Conservation (phyloP, 2,888 invertebrate species). For the Abrostola triplasia region DNA sequence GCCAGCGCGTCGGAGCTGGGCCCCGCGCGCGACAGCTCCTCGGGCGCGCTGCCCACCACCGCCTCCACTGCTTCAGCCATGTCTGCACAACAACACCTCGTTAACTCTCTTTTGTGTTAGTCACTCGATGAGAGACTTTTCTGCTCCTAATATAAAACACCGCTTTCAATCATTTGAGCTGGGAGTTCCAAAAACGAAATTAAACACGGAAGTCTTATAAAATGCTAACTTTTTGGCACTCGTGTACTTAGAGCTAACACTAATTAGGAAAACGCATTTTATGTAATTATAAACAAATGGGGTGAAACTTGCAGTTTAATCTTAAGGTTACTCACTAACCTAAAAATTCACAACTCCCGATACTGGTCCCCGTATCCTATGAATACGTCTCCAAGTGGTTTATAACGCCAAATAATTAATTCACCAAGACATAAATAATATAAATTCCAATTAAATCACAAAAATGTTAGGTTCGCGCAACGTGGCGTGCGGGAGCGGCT, state of each 20-base stretch:
- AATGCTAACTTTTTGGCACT: slow-evolving; percentile 21
- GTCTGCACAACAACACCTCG: slow-evolving; percentile 55
- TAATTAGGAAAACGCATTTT: background rate
- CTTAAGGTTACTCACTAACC: slow-evolving; percentile 29
- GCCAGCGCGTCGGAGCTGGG: slow-evolving; percentile 74
- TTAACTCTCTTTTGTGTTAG: background rate
- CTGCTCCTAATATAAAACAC: background rate
- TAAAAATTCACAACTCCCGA: slow-evolving; percentile 11
- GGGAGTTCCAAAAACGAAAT: slow-evolving; percentile 13
- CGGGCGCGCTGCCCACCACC: slow-evolving; percentile 55
- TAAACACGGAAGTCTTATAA: slow-evolving; percentile 22
- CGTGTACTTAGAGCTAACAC: background rate
- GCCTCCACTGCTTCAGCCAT: slow-evolving; percentile 82
- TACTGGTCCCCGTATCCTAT: slow-evolving; percentile 3
- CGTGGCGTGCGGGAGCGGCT: slow-evolving; percentile 31
- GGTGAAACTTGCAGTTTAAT: background rate
- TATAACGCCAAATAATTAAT: slow-evolving; percentile 11
- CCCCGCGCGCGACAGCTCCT: slow-evolving; percentile 77
- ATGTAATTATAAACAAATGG: background rate
- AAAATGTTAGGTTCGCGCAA: slow-evolving; percentile 29
- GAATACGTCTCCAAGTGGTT: slow-evolving; percentile 2
- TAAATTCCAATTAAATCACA: slow-evolving; percentile 23
- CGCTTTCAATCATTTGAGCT: background rate
- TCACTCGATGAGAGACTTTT: background rate
- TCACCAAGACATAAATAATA: slow-evolving; percentile 1